Evolutionary conservation across 1,140 invertebrate species (phyloP).

Genomic region (Diploscapter pachys): DNA sequence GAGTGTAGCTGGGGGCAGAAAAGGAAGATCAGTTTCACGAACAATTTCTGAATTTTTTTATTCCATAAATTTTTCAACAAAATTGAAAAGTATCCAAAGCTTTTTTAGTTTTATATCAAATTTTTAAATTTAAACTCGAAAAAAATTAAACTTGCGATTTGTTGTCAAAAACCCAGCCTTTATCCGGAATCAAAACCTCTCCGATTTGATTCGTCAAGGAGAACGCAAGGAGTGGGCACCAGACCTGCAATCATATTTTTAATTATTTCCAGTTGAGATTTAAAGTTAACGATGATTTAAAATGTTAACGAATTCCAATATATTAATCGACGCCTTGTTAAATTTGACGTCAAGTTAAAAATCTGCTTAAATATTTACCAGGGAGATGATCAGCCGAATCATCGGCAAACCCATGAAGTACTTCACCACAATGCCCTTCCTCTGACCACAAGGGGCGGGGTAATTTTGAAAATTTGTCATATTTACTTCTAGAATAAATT

Average conservation of each 20-base stretch:
- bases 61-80: too few species aligned
- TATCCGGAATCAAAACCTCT: slow-evolving; percentile 47
- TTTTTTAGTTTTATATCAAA: not conserved
- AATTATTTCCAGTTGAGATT: too few species aligned
- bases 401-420: slow-evolving; percentile 84
- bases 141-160: too few species aligned
- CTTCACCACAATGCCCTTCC: slow-evolving; percentile 73
- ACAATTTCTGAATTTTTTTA: slow-evolving; percentile 70
- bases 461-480: slow-evolving; percentile 29
- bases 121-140: too few species aligned
- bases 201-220: slow-evolving; percentile 91
- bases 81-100: too few species aligned
- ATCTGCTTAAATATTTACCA: slow-evolving; percentile 57
- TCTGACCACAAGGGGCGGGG: slow-evolving; percentile 56
- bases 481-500: too few species aligned
- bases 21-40: slow-evolving; percentile 95
- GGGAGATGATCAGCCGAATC: slow-evolving; percentile 75
- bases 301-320: too few species aligned
- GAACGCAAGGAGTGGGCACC: slow-evolving; percentile 93
- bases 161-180: too few species aligned
- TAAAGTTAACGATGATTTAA: too few species aligned
- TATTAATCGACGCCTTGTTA: too few species aligned
- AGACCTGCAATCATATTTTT: slow-evolving; percentile 67
- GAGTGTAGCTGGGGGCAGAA: slow-evolving; percentile 91
- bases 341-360: too few species aligned